These are phyloP conservation scores for Protonemura montana DNA, from an alignment of 2,888 invertebrate genomes.

Conservation along the genomic window DNA sequence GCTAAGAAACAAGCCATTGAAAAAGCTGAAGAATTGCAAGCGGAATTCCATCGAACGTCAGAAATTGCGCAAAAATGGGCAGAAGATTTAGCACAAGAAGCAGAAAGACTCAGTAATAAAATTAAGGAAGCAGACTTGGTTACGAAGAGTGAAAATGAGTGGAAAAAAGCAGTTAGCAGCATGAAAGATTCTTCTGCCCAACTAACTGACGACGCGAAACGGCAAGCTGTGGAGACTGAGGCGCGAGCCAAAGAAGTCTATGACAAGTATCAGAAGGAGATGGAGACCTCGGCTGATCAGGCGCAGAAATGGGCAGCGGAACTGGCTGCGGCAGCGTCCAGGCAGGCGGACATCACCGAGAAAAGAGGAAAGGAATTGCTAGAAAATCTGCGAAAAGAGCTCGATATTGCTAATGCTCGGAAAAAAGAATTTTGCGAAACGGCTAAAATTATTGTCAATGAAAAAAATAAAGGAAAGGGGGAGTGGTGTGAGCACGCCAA, in stretches of 20 bases:
- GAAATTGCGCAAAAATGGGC: conserved; percentile 1
- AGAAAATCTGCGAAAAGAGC: neutral
- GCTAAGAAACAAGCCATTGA: neutral
- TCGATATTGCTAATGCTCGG: no score
- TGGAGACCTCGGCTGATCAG: neutral
- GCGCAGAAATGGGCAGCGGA: conserved; percentile 9
- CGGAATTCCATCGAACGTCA: neutral
- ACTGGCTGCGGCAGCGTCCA: neutral
- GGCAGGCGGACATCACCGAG: neutral
- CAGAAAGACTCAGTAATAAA: neutral
- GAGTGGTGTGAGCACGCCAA: no score
- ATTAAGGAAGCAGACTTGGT: neutral
- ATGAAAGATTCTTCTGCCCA: neutral
- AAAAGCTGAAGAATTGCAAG: conserved; percentile 20
- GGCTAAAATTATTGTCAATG: no score
- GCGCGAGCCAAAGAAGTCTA: neutral
- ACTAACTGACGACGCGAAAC: neutral
- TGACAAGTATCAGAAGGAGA: neutral
- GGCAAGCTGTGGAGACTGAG: neutral
- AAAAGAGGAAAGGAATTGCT: neutral
- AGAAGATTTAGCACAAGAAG: neutral
- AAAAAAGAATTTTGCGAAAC: no score
- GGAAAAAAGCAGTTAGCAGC: neutral
- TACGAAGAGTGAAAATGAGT: no score
- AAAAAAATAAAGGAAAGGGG: no score